These are phyloP conservation scores for Danio aesculapii DNA, from an alignment of 2,797 vertebrate species.

Conservation along the genomic window DNA sequence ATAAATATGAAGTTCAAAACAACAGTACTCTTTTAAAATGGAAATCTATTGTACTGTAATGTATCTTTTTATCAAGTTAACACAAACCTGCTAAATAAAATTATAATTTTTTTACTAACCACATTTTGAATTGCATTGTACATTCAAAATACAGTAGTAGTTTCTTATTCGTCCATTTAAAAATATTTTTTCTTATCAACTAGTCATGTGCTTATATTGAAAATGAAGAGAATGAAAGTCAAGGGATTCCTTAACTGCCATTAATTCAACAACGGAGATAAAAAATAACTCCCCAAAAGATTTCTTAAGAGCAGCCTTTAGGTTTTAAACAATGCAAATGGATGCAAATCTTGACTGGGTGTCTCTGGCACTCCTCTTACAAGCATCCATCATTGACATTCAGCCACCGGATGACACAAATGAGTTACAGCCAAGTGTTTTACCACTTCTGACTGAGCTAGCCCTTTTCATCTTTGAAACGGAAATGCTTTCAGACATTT, in stretches of 20 bases:
- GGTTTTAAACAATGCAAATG: background rate
- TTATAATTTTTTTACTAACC: too few relatives aligned
- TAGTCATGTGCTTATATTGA: too few relatives aligned
- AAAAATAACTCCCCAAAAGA: background rate
- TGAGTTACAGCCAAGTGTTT: constrained; percentile 13
- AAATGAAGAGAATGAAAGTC: too few relatives aligned
- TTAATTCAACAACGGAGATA: background rate
- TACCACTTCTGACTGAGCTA: constrained; percentile 10
- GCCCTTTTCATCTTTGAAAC: background rate
- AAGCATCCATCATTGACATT: background rate
- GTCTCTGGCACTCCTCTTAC: background rate
- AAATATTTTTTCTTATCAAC: too few relatives aligned
- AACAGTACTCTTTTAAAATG: too few relatives aligned
- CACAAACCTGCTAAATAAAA: too few relatives aligned
- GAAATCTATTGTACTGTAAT: too few relatives aligned
- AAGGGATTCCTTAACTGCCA: background rate
- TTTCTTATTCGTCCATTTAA: too few relatives aligned
- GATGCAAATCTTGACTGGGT: background rate
- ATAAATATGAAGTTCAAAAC: too few relatives aligned
- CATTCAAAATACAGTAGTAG: too few relatives aligned
- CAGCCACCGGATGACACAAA: background rate
- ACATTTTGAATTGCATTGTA: too few relatives aligned
- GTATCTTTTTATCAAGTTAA: too few relatives aligned
- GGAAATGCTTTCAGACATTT: constrained; percentile 13
- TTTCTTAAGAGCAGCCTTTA: background rate